These are phyloP conservation scores for Catostylus mosaicus DNA, from an alignment of 30 jellyfish, hydroid and myxozoan genomes.

Conservation along the genomic window DNA sequence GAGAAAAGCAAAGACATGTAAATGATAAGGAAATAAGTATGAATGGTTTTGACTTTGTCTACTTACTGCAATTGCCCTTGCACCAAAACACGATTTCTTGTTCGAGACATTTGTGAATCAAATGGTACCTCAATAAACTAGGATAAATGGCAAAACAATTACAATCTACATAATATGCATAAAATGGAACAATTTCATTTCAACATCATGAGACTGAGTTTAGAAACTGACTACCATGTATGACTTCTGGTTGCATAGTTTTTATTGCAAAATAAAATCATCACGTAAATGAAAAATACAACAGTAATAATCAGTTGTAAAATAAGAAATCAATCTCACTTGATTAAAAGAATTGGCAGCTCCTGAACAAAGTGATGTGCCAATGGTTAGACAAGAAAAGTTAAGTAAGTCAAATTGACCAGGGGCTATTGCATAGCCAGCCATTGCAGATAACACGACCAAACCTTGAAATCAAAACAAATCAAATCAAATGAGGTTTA, in stretches of 20 bases:
- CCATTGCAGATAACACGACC: conserved; percentile 98
- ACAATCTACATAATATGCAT: no score
- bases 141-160: neutral
- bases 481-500: neutral
- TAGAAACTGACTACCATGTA: neutral
- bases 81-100: conserved; percentile 93
- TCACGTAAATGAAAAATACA: no score
- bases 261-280: neutral
- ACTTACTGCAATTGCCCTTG: conserved; percentile 87
- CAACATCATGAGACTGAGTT: neutral
- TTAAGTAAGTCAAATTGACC: conserved; percentile 60
- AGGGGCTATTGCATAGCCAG: conserved; percentile 98
- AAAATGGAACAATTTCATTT: no score
- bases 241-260: neutral
- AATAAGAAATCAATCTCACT: conserved; percentile 27
- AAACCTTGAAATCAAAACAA: conserved; percentile 64
- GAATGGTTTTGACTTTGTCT: no score
- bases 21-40: no score
- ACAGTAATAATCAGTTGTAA: no score
- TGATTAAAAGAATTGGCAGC: conserved; percentile 98
- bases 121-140: conserved; percentile 93
- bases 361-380: conserved; percentile 94
- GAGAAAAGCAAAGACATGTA: no score
- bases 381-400: conserved; percentile 68
- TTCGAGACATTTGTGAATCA: conserved; percentile 98